Evolutionary conservation across 2,888 invertebrate genomes (phyloP), one percentile per base, ranked within the genome.

Genomic region (Barypeithes pellucidus): DNA sequence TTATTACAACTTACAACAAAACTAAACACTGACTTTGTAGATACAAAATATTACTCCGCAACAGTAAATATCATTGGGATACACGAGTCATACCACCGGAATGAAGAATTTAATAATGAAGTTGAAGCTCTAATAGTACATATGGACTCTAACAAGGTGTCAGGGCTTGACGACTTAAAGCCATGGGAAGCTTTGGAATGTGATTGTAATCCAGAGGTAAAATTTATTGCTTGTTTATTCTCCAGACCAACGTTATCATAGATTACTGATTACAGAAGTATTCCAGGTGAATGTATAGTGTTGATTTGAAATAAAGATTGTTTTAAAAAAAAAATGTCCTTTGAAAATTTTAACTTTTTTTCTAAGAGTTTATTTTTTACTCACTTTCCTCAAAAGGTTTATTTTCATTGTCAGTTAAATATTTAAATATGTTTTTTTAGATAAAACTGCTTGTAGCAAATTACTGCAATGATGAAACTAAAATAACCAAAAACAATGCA

Each of bases 11-110:
- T 36, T 22, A 5, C 33, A 33, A 36, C 16, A 33, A 14, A 29
- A 33, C 29, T 33, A 33, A 39, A n/a, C 11, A 43, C n/a, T 16
- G 14, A 43, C 4, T 33, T 54, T 74, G 33, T 70, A 73, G 89
- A 91, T 76, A 93, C 91, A 43, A 94, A 93, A 84, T 94, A 94
- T 85, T 94, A 93, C 81, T 88, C 89, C 52, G 89, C 91, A 11
- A 87, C 90, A 81, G 88, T 92, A 36, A 84, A 88, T 76, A 79
- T 93, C 18, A 89, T 90, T 79, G 85, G 88, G 0, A 84, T 90
- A 61, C 87, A 79, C 81, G 84, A 78, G 85, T 69, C 88, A 75
- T 87, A 86, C 33, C 83, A 87, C 65, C 85, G 89, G 20, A 85
- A 86, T 72, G 84, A 88, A 76, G 83, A 86, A 45, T 85, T 89